Evolutionary conservation across 1,140 invertebrate genomes (phyloP), one percentile per base, ranked within the genome.

Genomic region (Bombus polaris): DNA sequence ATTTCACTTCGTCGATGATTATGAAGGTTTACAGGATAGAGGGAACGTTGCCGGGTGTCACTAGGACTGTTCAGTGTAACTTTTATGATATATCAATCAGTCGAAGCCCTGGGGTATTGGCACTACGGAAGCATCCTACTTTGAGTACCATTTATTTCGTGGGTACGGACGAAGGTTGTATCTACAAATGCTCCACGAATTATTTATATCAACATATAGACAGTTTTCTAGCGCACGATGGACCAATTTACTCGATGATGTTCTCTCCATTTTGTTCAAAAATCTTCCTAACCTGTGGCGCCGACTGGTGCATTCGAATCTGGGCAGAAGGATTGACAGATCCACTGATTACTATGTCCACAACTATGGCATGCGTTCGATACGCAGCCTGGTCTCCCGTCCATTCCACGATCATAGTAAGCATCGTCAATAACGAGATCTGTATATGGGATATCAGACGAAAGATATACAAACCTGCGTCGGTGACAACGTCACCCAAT

Each of bases 341-440:
- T 85, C 97, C 97, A 0, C 94, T 98, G 1, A 96, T 97, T 12
- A 96, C 96, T 2, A 92, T 97, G 10, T 93, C 93, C 0, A 95
- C 95, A 82, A 95, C 92, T 65, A 96, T 95, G 92, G 94, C 95
- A 0, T 96, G 97, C 0, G 96, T 98, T 1, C 96, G 96, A 88
- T 97, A 96, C 79, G 97, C 97, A 13, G 96, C 96, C 2, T 99
- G 98, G 97, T 97, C 97, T 90, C 98, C 98, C 1, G 97, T 96
- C 13, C 97, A 98, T 89, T 97, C 98, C 0, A 98, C 98, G 0
- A 97, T 98, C 5, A 96, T 98, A 79, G 97, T 98, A 5, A 97
- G 97, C 1, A 96, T 97, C 1, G 97, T 96, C 70, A 96, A 96
- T 13, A 97, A 97, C 90, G 96, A 96, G 12, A 96, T 98, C 9